Base-by-base conservation (phyloP, 2,797 vertebrate species). In the Ctenochaetus hawaiiensis region DNA sequence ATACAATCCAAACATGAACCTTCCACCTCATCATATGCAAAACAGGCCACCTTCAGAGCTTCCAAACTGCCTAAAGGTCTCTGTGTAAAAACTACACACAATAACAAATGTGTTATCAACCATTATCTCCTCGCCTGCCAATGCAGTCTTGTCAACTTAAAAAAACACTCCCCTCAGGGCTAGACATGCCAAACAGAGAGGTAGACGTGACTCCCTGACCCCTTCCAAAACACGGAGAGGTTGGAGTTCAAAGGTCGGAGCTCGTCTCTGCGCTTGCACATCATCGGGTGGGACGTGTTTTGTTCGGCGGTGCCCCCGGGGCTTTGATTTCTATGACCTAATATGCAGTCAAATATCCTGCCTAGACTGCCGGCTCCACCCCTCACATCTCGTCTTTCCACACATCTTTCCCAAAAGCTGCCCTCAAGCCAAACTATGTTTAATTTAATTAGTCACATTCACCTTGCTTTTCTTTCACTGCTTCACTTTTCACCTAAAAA, bases 311-410 rank as follows among this genome's bases (percentile, higher is more conserved):
- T 26, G 82, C 89, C 90, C 90, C 65, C 30, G 0, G 77, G 91
- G 89, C 86, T 89, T 92, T 84, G 80, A 89, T 90, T 91, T 81
- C 78, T 58, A 14, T 90, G 89, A 91, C 89, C 88, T 53, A 84
- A 81, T 89, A 86, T 78, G 83, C 74, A 75, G 83, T 84, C 87
- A 87, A 86, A 91, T 83, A 87, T 75, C 83, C 88, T 84, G 59
- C 68, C 77, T 75, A 66, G 47, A n/a, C 70, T 74, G 57, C 51
- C 53, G 57, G 57, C 43, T 66, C 59, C 73, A 77, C 69, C 83
- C 59, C 63, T 75, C 73, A 53, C 84, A 78, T 90, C 83, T 87
- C 74, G 75, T 77, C 67, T 78, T 67, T 22, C 67, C 8, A 6
- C 80, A 58, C 78, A 67, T 49, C 67, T 74, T 49, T 61, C 69